These are phyloP conservation scores for Coecobrya sp. DNA, from an alignment of 2,888 invertebrate genomes.

Conservation along the genomic window DNA sequence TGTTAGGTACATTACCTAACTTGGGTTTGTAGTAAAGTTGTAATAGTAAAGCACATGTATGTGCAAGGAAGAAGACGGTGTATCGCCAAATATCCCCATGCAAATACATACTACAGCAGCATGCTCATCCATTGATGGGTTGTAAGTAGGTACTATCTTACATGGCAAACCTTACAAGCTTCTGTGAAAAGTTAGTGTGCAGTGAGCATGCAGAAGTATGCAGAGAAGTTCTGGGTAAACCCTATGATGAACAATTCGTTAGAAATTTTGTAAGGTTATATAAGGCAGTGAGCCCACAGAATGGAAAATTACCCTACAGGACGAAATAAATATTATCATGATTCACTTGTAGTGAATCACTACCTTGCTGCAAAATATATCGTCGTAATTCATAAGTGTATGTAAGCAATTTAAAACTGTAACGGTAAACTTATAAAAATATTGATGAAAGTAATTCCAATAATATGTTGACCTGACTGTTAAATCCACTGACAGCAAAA, in stretches of 20 bases:
- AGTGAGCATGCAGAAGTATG: too few relatives aligned
- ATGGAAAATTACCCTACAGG: not conserved
- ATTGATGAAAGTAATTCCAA: too few relatives aligned
- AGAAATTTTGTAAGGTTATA: not conserved
- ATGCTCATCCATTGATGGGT: not conserved
- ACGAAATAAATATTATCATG: too few relatives aligned
- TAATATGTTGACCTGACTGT: too few relatives aligned
- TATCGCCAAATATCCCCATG: not conserved
- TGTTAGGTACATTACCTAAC: not conserved
- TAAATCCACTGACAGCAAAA: too few relatives aligned
- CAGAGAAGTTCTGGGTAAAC: not conserved
- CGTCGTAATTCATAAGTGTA: too few relatives aligned
- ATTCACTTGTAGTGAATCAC: too few relatives aligned
- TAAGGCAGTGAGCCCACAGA: not conserved
- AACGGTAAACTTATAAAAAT: too few relatives aligned
- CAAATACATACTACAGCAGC: not conserved
- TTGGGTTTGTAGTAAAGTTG: not conserved
- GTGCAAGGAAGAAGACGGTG: constrained; percentile 43
- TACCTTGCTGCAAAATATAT: too few relatives aligned
- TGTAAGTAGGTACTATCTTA: not conserved
- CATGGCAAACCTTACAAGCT: not conserved
- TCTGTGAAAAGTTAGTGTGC: not conserved
- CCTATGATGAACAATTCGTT: not conserved
- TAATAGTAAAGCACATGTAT: constrained; percentile 36
- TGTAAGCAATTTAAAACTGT: too few relatives aligned